Conservation (phyloP, 2,888 invertebrate genomes). For the Acleris literana region DNA sequence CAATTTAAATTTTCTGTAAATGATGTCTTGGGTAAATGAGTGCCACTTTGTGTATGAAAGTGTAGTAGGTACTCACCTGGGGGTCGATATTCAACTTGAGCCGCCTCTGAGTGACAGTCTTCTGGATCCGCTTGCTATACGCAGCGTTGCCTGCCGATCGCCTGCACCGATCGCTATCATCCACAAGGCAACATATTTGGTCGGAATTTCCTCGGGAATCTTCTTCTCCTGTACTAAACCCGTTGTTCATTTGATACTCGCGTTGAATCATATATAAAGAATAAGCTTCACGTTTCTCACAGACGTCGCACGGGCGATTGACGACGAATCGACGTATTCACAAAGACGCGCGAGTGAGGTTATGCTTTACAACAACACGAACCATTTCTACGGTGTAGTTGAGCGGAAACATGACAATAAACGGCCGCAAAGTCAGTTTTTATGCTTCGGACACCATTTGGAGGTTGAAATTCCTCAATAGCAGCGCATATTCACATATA, state of each 20-base stretch:
- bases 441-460: slow-evolving; percentile 45
- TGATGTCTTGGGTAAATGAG: slow-evolving; percentile 11
- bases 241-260: slow-evolving; percentile 89
- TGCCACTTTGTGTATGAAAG: slow-evolving; percentile 20
- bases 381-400: slow-evolving; percentile 57
- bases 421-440: slow-evolving; percentile 45
- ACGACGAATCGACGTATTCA: slow-evolving; percentile 73
- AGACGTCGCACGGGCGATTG: slow-evolving; percentile 66
- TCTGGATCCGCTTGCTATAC: slow-evolving; percentile 98
- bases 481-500: slow-evolving; percentile 61
- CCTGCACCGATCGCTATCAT: slow-evolving; percentile 93
- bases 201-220: slow-evolving; percentile 94
- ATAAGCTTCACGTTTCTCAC: slow-evolving; percentile 61
- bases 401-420: slow-evolving; percentile 56
- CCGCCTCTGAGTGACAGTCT: slow-evolving; percentile 95
- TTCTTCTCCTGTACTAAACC: slow-evolving; percentile 95
- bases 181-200: slow-evolving; percentile 96
- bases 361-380: slow-evolving; percentile 70
- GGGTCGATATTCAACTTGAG: slow-evolving; percentile 94
- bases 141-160: slow-evolving; percentile 96
- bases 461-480: slow-evolving; percentile 53
- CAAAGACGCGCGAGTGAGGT: slow-evolving; percentile 73
- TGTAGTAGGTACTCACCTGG: slow-evolving; percentile 56
- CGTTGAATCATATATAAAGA: slow-evolving; percentile 83
- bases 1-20: neutral